Percentiles rank a stretch among this genome's conserved stretches.
These are phyloP conservation scores for Eupsilia transversa DNA, from an alignment of 2,888 invertebrate species.

Conservation along the genomic window DNA sequence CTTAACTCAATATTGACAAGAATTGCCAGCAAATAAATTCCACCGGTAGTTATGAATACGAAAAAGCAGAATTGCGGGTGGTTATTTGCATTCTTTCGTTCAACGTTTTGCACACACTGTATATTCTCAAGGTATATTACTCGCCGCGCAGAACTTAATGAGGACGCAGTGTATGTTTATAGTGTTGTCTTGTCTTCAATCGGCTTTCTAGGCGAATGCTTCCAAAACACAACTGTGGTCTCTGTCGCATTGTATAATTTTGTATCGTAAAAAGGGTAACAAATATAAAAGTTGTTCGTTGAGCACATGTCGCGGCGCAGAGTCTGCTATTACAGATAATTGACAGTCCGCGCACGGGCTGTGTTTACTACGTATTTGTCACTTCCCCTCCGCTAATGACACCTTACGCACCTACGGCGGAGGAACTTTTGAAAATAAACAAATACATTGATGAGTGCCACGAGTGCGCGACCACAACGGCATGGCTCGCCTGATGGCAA, in stretches of 20 bases:
- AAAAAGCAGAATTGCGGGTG: slow-evolving; percentile 25
- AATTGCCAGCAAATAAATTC: slow-evolving; percentile 56
- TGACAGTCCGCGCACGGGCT: slow-evolving; percentile 84
- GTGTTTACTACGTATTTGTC: slow-evolving; percentile 87
- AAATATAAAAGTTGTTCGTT: slow-evolving; percentile 82
- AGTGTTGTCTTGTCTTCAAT: slow-evolving; percentile 36
- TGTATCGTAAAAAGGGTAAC: slow-evolving; percentile 84
- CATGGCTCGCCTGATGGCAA: slow-evolving; percentile 51
- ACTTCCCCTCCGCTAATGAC: slow-evolving; percentile 86
- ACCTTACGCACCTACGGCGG: slow-evolving; percentile 75
- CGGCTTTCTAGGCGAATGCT: slow-evolving; percentile 56
- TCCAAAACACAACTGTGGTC: slow-evolving; percentile 47
- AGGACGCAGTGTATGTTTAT: slow-evolving; percentile 43
- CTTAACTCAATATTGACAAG: slow-evolving; percentile 65
- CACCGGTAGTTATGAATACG: slow-evolving; percentile 41
- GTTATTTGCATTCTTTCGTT: slow-evolving; percentile 54
- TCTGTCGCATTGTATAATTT: slow-evolving; percentile 77
- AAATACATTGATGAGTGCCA: slow-evolving; percentile 67
- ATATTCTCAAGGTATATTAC: slow-evolving; percentile 35
- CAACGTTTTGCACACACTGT: slow-evolving; percentile 42
- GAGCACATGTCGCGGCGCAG: slow-evolving; percentile 84
- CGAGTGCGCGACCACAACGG: slow-evolving; percentile 59
- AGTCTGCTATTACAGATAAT: slow-evolving; percentile 85
- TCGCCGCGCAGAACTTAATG: slow-evolving; percentile 43
- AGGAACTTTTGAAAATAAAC: slow-evolving; percentile 80